A percentile compares a stretch with the other conserved stretches of the same genome.
Evolutionary conservation across 2,888 invertebrate genomes (phyloP).

Genomic region (Rhaphigaster nebulosa): DNA sequence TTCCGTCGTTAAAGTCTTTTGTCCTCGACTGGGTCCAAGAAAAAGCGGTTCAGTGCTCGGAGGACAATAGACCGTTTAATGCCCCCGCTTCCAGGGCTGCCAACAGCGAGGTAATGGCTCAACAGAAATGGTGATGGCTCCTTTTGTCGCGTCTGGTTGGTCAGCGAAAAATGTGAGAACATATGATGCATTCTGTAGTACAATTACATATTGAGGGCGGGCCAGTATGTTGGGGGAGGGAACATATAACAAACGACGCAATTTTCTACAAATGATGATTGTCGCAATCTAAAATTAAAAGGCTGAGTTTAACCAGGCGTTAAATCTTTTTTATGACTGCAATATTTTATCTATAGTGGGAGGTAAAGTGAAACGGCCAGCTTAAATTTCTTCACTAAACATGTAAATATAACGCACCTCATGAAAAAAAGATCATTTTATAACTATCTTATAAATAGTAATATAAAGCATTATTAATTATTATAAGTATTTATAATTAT

Average conservation of each 20-base stretch:
- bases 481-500: no score
- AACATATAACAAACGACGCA: background rate
- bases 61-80: background rate
- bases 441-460: no score
- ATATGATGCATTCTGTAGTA: background rate
- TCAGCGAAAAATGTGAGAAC: background rate
- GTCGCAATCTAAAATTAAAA: background rate
- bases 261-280: background rate
- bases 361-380: background rate
- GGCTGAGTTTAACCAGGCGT: background rate
- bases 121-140: background rate
- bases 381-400: no score
- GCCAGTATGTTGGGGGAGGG: background rate
- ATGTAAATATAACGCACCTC: no score
- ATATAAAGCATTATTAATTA: no score
- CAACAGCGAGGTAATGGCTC: background rate
- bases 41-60: background rate
- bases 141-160: background rate
- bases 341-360: background rate
- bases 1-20: slow-evolving; percentile 6
- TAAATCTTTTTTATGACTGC: background rate
- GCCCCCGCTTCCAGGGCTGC: background rate
- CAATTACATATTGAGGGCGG: background rate
- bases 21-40: background rate
- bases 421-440: no score